Base-by-base conservation (phyloP, 1,140 invertebrate genomes). In the Caerostris extrusa region DNA sequence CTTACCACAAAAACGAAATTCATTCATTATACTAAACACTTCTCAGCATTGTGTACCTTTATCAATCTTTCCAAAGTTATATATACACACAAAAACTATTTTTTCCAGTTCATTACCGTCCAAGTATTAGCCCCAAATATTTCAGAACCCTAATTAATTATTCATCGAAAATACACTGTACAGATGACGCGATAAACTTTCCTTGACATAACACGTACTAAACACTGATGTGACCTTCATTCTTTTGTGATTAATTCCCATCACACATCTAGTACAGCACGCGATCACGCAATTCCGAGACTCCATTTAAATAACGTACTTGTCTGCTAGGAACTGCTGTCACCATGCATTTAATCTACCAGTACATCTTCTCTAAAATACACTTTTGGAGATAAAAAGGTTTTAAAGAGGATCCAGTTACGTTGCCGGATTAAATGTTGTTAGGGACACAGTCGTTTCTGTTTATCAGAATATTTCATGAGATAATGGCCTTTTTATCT, bases 171-270 rank as follows among this genome's bases (percentile, higher is more conserved):
- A 93, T 86, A 71, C 19, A 67, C 57, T 19, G 55, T 77, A 71
- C 61, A 93, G 91, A 93, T 86, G 91, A 93, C 83, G 82, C 85
- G 91, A 93, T 93, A 93, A 87, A 93, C 60, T 53, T 61, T 87
- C 53, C 83, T 93, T 93, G 91, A 93, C 83, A 93, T 93, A 93
- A 93, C 91, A 93, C 91, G 91, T 93, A 93, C 91, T 93, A 93
- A 93, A 93, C 67, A 93, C 12, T n/a, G 5, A 93, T 83, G 57
- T 87, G 91, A 93, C 91, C 91, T 93, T 85, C 91, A 87, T 86
- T 67, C 61, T 71, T n/a, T 87, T 14, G 55, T 93, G 91, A 93
- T 93, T 93, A 93, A 93, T 93, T 93, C 67, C n/a, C 55, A 58
- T 85, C 64, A 87, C 91, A 93, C 64, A 17, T 10, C 5, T 12